A percentile compares a stretch with the other conserved stretches of the same genome.
Evolutionary conservation across 2,888 invertebrate genomes (phyloP).

Genomic region (Chaitophorus viminalis): DNA sequence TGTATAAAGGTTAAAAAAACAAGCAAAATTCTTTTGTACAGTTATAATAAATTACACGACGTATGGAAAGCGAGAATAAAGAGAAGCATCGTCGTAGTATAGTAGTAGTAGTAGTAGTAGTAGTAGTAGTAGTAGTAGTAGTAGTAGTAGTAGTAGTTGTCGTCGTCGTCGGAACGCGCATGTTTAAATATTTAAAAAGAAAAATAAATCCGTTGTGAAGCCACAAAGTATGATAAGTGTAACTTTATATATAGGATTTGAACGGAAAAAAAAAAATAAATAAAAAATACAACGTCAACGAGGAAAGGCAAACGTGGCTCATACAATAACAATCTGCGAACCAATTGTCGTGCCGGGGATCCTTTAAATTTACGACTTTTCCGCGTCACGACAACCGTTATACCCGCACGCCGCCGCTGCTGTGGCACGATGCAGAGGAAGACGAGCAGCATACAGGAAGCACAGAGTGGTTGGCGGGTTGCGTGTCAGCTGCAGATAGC

Average conservation of each 20-base stretch:
- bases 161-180: background rate
- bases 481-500: constrained; percentile 62
- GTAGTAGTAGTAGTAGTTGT: background rate
- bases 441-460: background rate
- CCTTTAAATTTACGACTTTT: constrained; percentile 59
- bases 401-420: background rate
- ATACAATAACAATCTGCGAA: constrained; percentile 46
- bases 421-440: background rate
- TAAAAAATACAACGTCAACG: background rate
- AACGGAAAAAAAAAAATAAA: background rate
- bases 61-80: background rate
- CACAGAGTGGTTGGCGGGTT: constrained; percentile 11
- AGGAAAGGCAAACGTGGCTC: constrained; percentile 1
- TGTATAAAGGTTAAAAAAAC: constrained; percentile 17
- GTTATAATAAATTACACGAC: constrained; percentile 11
- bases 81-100: background rate
- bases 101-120: background rate
- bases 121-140: background rate
- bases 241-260: constrained; percentile 4
- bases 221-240: constrained; percentile 38
- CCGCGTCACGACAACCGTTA: constrained; percentile 33
- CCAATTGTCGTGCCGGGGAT: constrained; percentile 54
- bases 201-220: constrained; percentile 3
- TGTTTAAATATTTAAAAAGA: constrained; percentile 39
- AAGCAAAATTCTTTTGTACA: background rate